A percentile compares a stretch with the other conserved stretches of the same genome.
These are phyloP conservation scores for Upupa epops DNA, from an alignment of 2,113 vertebrate genomes.

Conservation along the genomic window DNA sequence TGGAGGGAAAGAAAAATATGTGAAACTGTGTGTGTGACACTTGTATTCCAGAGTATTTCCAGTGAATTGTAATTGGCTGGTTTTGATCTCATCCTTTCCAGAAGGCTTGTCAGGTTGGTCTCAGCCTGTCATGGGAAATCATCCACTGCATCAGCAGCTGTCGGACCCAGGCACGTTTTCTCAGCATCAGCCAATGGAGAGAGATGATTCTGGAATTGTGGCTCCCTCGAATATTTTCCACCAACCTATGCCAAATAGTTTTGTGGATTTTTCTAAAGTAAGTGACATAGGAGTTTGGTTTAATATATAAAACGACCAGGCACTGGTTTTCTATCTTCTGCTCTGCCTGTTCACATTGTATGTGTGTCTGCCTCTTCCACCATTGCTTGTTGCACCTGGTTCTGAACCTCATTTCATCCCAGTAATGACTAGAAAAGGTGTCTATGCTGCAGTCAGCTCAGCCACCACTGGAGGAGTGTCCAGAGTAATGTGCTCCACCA, in stretches of 20 bases:
- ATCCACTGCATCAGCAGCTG: slow-evolving; percentile 92
- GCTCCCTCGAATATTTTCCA: slow-evolving; percentile 97
- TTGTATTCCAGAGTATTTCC: neutral
- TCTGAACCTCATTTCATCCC: neutral
- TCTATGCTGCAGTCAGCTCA: neutral
- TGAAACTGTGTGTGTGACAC: neutral
- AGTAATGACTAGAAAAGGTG: neutral
- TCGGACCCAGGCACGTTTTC: slow-evolving; percentile 93
- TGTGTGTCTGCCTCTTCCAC: neutral
- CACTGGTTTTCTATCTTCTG: neutral
- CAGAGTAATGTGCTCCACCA: neutral
- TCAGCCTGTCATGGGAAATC: slow-evolving; percentile 93
- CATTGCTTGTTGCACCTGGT: neutral
- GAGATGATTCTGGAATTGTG: slow-evolving; percentile 96
- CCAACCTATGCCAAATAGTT: slow-evolving; percentile 93
- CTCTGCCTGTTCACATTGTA: neutral
- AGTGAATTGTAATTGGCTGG: neutral
- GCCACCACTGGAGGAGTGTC: neutral
- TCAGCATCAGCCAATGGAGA: slow-evolving; percentile 97
- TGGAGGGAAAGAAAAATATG: neutral
- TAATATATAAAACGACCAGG: neutral
- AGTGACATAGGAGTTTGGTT: slow-evolving; percentile 3
- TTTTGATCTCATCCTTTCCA: slow-evolving; percentile 68
- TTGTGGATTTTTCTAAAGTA: slow-evolving; percentile 98
- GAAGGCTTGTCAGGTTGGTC: slow-evolving; percentile 98